Evolutionary conservation across 2,113 vertebrate species (phyloP).

Genomic region (Typhlomys cinereus): DNA sequence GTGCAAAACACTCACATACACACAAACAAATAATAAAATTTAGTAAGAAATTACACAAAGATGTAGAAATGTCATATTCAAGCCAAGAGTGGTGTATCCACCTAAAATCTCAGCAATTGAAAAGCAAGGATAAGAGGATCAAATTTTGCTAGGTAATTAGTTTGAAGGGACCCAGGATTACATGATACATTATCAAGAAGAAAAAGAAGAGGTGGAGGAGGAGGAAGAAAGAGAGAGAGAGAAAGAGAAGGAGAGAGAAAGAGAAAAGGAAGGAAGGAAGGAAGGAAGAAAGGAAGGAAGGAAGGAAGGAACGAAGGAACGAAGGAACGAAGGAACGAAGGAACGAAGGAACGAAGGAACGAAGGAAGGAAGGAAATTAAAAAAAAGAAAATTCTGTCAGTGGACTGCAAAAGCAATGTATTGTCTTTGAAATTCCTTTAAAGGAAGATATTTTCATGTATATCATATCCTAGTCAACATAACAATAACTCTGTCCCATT

Average conservation of each 20-base stretch:
- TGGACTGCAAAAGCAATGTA: background rate
- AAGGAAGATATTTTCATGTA: background rate
- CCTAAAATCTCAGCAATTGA: background rate
- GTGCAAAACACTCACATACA: background rate
- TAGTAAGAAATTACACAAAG: background rate
- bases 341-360: background rate
- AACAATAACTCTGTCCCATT: background rate
- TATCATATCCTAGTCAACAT: background rate
- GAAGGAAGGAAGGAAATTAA: background rate
- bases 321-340: no score
- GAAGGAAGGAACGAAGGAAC: no score
- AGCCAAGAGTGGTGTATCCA: no score
- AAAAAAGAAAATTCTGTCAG: background rate
- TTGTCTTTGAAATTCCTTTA: background rate
- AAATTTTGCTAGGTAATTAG: background rate
- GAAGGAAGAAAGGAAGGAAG: no score
- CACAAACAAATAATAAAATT: no score
- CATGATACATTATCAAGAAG: background rate
- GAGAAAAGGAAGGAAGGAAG: no score
- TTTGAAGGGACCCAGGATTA: background rate
- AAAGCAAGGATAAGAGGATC: fast-evolving
- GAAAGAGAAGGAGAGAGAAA: no score
- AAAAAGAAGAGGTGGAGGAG: no score
- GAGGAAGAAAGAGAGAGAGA: no score
- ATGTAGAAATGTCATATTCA: background rate